Evolutionary conservation across 1,140 invertebrate species (phyloP).

Genomic region (Dinoponera quadriceps): DNA sequence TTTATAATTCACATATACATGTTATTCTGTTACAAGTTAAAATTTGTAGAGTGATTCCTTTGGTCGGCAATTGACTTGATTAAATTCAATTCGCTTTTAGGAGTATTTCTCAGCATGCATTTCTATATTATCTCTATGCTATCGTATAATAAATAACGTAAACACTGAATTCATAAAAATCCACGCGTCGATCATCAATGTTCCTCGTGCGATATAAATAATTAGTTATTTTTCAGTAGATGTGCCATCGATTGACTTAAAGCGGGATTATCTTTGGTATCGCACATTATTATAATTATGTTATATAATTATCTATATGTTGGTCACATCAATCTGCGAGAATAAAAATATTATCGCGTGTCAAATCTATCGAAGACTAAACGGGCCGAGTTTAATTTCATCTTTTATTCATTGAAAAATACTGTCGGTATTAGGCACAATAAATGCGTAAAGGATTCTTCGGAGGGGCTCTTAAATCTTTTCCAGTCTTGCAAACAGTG

Average conservation of each 20-base stretch:
- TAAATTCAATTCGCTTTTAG: not conserved
- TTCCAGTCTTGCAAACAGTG: constrained; percentile 13
- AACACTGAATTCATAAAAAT: constrained; percentile 12
- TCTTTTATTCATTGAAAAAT: constrained; percentile 22
- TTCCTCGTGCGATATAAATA: not conserved
- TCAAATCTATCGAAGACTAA: constrained; percentile 11
- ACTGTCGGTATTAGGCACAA: not conserved
- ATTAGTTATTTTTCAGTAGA: constrained; percentile 39
- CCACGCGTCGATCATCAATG: not conserved
- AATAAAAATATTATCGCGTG: not conserved
- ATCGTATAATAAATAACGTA: not conserved
- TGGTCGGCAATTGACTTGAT: not conserved
- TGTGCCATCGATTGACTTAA: not conserved
- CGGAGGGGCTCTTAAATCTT: not conserved
- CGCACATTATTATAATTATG: constrained; percentile 24
- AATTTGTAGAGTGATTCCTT: not conserved
- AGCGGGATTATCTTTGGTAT: constrained; percentile 33
- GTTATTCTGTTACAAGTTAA: not conserved
- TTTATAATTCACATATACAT: too few species aligned
- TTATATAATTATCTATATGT: not conserved
- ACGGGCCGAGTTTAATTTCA: constrained; percentile 18
- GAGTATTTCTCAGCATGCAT: not conserved
- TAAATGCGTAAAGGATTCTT: constrained; percentile 20
- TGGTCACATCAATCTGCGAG: not conserved
- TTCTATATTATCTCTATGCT: not conserved